Percentiles rank a stretch among this genome's conserved stretches.
Conservation (phyloP, 1,140 invertebrate species). For the Notospermus geniculatus region DNA sequence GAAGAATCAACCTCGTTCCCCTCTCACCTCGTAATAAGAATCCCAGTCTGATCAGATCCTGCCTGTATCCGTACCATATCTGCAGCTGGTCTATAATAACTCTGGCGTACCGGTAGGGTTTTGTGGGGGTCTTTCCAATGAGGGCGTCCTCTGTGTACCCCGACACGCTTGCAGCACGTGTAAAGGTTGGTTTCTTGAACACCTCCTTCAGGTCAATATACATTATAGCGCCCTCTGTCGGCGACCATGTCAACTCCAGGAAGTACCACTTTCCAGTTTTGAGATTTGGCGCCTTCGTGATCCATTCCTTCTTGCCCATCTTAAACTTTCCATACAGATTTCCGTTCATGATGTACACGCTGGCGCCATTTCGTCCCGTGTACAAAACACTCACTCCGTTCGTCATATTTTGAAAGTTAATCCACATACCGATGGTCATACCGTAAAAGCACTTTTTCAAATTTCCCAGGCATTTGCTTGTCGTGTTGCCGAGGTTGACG, state of each 20-base stretch:
- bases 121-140: neutral
- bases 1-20: no score
- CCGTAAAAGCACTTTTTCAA: slow-evolving; percentile 41
- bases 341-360: slow-evolving; percentile 32
- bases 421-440: slow-evolving; percentile 44
- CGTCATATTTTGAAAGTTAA: slow-evolving; percentile 32
- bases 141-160: neutral
- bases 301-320: slow-evolving; percentile 29
- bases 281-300: slow-evolving; percentile 23
- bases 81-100: slow-evolving; percentile 44
- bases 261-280: slow-evolving; percentile 44
- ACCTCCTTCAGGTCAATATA: slow-evolving; percentile 36
- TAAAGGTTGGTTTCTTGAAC: slow-evolving; percentile 17
- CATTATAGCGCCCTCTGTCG: slow-evolving; percentile 33
- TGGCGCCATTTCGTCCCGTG: slow-evolving; percentile 29
- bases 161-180: neutral
- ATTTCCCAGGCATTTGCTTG: slow-evolving; percentile 41
- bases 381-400: slow-evolving; percentile 27
- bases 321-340: slow-evolving; percentile 33
- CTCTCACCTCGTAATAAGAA: slow-evolving; percentile 45
- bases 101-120: slow-evolving; percentile 21
- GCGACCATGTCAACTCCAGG: slow-evolving; percentile 46
- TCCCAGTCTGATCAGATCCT: slow-evolving; percentile 35
- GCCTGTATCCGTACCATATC: slow-evolving; percentile 39
- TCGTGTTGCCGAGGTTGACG: slow-evolving; percentile 36